Evolutionary conservation across 2,113 vertebrate species (phyloP).

Genomic region (Thalassarche chlororhynchos): DNA sequence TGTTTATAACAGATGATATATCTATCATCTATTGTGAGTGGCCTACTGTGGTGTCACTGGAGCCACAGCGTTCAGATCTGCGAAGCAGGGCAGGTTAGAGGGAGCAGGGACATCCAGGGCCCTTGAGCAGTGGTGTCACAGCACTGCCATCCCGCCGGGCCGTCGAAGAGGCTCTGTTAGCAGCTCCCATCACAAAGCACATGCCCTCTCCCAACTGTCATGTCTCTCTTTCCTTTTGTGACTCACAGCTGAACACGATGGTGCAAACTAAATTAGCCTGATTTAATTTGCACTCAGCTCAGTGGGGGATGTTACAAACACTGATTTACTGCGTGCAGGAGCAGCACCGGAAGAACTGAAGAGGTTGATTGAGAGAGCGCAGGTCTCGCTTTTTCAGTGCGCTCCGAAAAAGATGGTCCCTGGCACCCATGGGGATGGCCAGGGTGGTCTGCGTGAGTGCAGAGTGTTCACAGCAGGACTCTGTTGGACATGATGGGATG

Average conservation of each 20-base stretch:
- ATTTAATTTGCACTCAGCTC: conserved; percentile 37
- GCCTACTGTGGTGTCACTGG: background rate
- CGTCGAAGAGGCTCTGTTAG: background rate
- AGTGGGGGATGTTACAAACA: conserved; percentile 23
- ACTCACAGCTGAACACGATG: background rate
- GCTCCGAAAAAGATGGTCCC: background rate
- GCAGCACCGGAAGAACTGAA: background rate
- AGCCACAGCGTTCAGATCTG: background rate
- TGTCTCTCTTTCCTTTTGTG: background rate
- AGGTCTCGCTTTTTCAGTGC: background rate
- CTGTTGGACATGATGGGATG: background rate
- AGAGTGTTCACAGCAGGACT: background rate
- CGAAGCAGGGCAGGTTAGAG: background rate
- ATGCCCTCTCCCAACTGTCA: background rate
- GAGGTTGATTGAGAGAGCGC: background rate
- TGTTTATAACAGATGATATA: background rate
- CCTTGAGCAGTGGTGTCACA: background rate
- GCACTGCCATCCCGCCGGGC: accelerated
- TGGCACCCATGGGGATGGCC: accelerated
- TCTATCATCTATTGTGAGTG: background rate
- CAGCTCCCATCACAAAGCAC: background rate
- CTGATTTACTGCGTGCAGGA: conserved; percentile 26
- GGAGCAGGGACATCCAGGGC: background rate
- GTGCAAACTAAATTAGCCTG: conserved; percentile 34
- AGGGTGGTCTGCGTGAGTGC: background rate